Base-by-base conservation (phyloP, 2,888 invertebrate species). In the Eurytoma californica region DNA sequence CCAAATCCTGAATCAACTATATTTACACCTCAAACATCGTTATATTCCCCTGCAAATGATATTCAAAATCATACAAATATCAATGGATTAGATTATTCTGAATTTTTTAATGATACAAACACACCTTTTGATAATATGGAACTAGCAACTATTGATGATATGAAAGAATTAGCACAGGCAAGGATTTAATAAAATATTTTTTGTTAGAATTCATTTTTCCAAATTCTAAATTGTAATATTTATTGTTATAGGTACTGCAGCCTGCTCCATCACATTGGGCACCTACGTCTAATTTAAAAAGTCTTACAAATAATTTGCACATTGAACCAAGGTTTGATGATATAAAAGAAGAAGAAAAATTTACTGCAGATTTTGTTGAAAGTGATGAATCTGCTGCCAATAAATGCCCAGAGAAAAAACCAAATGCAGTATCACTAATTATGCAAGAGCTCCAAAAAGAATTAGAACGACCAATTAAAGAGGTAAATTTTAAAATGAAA, bases 81-180 rank as follows among this genome's bases (percentile, higher is more conserved):
- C 39, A 90, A 90, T 77, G 88, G 88, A 60, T 81, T 90, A 66
- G 87, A 86, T 73, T 82, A 78, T 30, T 83, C 83, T 82, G 97
- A 97, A 90, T 98, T 98, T 91, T 97, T 97, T 90, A 94, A 95
- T 88, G 97, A 97, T 88, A 96, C 95, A 69, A 96, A 96, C 73
- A 97, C 96, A 89, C 97, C 97, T 0, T 98, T 98, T 91, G 97
- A 98, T 91, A 97, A 96, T 91, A 94, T 97, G 91, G 97, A 97
- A 91, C 90, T 98, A 72, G 97, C 97, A 91, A 96, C 97, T 60
- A 95, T 98, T 79, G 97, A 98, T 91, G 97, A 97, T 87, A 94
- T 97, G 93, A 97, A 97, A 90, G 94, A 96, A 88, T 91, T 98
- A 82, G 97, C 97, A 16, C 95, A 96, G 90, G 96, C 97, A 80